phyloP scores from a whole-genome alignment of 2,113 vertebrate genomes.

The Perognathus longimembris region DNA sequence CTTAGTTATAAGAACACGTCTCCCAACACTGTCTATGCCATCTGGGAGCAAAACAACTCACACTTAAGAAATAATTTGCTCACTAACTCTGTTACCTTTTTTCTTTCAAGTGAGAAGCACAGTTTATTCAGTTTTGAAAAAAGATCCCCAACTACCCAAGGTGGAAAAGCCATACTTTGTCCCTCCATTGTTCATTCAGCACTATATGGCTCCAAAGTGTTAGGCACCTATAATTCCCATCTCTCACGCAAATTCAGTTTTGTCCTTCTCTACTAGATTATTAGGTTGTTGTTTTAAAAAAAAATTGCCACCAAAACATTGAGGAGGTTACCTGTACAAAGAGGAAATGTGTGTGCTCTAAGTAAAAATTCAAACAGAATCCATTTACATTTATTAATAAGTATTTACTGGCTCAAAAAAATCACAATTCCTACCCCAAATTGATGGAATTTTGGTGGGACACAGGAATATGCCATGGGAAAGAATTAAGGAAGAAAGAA shows the following conservation, averaged over 20 bases:
- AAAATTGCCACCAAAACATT: not conserved
- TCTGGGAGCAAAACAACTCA: not conserved
- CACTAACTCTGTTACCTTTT: not conserved
- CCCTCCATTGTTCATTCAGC: not conserved
- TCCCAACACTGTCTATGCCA: not conserved
- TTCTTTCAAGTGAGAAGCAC: not conserved
- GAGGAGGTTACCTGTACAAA: not conserved
- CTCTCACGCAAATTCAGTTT: not conserved
- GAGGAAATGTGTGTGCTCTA: not conserved
- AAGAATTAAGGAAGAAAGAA: not conserved
- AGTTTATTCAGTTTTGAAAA: slow-evolving; percentile 11
- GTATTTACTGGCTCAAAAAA: not conserved
- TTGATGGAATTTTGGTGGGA: not conserved
- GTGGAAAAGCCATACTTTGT: not conserved
- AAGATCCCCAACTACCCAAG: not conserved
- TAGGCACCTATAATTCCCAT: not conserved
- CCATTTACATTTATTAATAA: not conserved
- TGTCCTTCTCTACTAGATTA: not conserved
- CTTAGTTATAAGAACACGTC: not conserved
- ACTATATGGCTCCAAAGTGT: not conserved
- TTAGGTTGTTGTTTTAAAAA: not conserved
- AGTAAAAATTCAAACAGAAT: not conserved
- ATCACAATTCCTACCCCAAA: not conserved
- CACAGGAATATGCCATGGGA: not conserved
- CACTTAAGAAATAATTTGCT: not conserved